phyloP scores from a whole-genome alignment of 2,113 vertebrate genomes.

The Melanostigma gelatinosum region DNA sequence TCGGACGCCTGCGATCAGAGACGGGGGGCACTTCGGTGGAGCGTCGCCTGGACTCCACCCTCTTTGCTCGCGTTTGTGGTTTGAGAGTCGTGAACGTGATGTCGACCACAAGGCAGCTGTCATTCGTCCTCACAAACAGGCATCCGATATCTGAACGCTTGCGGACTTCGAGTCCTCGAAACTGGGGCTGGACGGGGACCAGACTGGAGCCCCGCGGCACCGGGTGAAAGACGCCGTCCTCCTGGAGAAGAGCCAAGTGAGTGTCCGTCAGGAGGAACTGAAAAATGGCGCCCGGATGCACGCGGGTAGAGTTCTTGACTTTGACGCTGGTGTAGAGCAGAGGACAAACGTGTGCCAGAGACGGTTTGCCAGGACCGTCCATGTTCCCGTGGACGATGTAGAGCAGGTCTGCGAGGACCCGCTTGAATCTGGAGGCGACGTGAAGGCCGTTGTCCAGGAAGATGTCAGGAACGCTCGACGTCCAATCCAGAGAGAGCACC shows the following conservation, averaged over 20 bases:
- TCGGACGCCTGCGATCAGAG: neutral
- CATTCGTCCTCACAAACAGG: conserved; percentile 75
- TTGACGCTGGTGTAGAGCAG: conserved; percentile 84
- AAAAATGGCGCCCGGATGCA: conserved; percentile 15
- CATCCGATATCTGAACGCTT: conserved; percentile 75
- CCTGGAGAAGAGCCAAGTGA: conserved; percentile 80
- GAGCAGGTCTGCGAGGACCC: conserved; percentile 83
- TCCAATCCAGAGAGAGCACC: conserved; percentile 85
- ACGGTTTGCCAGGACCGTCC: conserved; percentile 60
- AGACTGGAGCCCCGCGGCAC: conserved; percentile 8
- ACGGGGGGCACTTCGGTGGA: accelerated
- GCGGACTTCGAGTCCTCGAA: conserved; percentile 71
- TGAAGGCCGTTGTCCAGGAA: conserved; percentile 68
- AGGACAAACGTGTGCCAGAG: conserved; percentile 78
- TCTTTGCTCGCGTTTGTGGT: neutral
- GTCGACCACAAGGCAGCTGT: conserved; percentile 72
- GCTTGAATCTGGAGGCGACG: conserved; percentile 84
- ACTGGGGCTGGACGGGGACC: conserved; percentile 62
- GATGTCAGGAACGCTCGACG: conserved; percentile 73
- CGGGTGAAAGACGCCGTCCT: conserved; percentile 74
- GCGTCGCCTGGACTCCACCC: conserved; percentile 28
- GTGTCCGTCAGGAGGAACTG: conserved; percentile 84
- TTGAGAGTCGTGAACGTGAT: conserved; percentile 74
- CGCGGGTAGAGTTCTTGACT: conserved; percentile 42
- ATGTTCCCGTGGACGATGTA: conserved; percentile 88